Evolutionary conservation across 2,888 invertebrate species (phyloP), one percentile per base, ranked within the genome.

Genomic region (Dicyrtomina minuta): DNA sequence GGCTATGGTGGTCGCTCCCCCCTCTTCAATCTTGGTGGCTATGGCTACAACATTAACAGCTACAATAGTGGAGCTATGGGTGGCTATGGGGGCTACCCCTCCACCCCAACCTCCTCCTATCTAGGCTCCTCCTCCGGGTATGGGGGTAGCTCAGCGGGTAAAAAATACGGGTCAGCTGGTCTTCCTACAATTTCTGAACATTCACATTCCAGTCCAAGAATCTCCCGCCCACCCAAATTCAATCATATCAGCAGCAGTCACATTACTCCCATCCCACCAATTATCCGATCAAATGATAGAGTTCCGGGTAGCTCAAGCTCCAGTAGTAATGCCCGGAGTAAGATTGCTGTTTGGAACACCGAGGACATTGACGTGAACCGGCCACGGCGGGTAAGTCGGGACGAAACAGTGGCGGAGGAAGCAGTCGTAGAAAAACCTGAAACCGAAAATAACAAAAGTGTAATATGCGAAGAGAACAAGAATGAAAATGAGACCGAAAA

Each of bases 331-430:
- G 20, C 17, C 8, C 44, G 44, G n/a, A 17, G 53, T 6, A n/a
- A n/a, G n/a, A 64, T 68, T 27, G 68, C 71, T 27, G 55, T 65
- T 12, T 71, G 64, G 41, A 62, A 71, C 44, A 92, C 92, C 2
- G 90, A 91, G 39, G 91, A 92, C 80, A 93, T 93, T 75, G 92
- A 93, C 81, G 92, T 93, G 0, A 90, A 91, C 0, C 86, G 87
- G 73, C 83, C 74, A 82, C 82, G 81, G 73, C 79, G 70, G 69
- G 22, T 41, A 10, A 72, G 72, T 55, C 60, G 69, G 17, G 70
- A 70, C 62, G 68, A 68, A 43, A 53, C 49, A n/a, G 4, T 33
- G 6, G 26, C 41, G 2, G 46, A 56, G 8, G 24, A 17, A 10
- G 2, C 66, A 22, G 10, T 44, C 12, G 46, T 44, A 24, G 27